Conservation (phyloP, 2,888 invertebrate genomes). For the Rhagium mordax region DNA sequence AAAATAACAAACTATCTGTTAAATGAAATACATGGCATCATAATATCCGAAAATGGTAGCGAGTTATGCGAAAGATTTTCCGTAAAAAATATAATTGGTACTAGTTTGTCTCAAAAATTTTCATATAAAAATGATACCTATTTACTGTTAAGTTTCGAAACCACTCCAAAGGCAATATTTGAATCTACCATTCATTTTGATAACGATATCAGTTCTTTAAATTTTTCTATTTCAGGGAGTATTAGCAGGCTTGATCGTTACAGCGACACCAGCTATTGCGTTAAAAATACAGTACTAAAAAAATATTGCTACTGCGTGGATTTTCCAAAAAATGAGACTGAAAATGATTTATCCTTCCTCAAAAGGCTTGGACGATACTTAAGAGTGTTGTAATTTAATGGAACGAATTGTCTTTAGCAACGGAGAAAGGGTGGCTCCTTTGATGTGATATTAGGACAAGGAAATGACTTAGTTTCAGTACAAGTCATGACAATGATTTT, state of each 20-base stretch:
- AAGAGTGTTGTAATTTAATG: not conserved
- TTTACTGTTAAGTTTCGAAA: conserved; percentile 79
- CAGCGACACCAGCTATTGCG: conserved; percentile 71
- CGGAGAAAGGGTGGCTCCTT: too few species aligned
- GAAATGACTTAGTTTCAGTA: too few species aligned
- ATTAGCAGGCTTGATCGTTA: conserved; percentile 76
- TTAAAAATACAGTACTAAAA: conserved; percentile 70
- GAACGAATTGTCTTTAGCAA: too few species aligned
- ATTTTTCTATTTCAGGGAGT: conserved; percentile 66
- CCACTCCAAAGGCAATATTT: conserved; percentile 78
- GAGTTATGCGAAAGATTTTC: not conserved
- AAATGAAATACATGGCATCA: conserved; percentile 41
- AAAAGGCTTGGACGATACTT: not conserved
- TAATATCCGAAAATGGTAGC: not conserved
- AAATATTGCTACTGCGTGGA: conserved; percentile 73
- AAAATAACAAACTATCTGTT: conserved; percentile 70
- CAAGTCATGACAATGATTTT: too few species aligned
- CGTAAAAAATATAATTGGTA: conserved; percentile 32
- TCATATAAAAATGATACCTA: conserved; percentile 62
- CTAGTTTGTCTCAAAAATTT: conserved; percentile 33
- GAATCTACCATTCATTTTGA: conserved; percentile 77
- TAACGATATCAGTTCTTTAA: conserved; percentile 67
- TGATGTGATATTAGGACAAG: too few species aligned
- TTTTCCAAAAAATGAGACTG: not conserved
- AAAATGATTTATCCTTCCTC: not conserved